A percentile compares a stretch with the other conserved stretches of the same genome.
Evolutionary conservation across 2,113 vertebrate species (phyloP).

Genomic region (Rhineura floridana): DNA sequence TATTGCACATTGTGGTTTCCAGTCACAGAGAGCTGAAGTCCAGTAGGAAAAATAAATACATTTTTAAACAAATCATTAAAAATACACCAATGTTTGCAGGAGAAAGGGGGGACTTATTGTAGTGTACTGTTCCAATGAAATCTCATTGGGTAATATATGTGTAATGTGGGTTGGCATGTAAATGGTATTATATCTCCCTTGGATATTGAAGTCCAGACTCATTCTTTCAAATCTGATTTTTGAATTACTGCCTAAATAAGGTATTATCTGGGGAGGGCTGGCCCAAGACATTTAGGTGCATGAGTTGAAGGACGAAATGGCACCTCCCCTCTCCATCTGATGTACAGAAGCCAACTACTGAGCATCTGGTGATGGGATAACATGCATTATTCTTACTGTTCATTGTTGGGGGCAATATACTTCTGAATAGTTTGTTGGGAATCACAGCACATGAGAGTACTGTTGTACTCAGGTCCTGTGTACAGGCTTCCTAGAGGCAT

Average conservation of each 20-base stretch:
- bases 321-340: too few species aligned
- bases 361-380: too few species aligned
- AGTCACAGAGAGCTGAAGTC: not conserved
- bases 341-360: too few species aligned
- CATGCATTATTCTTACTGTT: too few species aligned
- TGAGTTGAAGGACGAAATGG: too few species aligned
- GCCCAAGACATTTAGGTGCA: too few species aligned
- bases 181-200: not conserved
- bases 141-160: not conserved
- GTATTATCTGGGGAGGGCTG: not conserved
- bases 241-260: not conserved
- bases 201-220: not conserved
- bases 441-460: too few species aligned
- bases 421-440: too few species aligned
- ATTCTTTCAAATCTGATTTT: not conserved
- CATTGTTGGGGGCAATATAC: too few species aligned
- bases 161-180: not conserved
- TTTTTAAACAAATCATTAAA: constrained; percentile 21
- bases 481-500: too few species aligned
- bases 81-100: not conserved
- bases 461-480: too few species aligned
- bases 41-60: not conserved
- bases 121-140: not conserved
- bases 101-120: not conserved
- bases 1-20: not conserved